Evolutionary conservation across 2,888 invertebrate genomes (phyloP), one percentile per base, ranked within the genome.

Genomic region (Scaeva pyrastri): DNA sequence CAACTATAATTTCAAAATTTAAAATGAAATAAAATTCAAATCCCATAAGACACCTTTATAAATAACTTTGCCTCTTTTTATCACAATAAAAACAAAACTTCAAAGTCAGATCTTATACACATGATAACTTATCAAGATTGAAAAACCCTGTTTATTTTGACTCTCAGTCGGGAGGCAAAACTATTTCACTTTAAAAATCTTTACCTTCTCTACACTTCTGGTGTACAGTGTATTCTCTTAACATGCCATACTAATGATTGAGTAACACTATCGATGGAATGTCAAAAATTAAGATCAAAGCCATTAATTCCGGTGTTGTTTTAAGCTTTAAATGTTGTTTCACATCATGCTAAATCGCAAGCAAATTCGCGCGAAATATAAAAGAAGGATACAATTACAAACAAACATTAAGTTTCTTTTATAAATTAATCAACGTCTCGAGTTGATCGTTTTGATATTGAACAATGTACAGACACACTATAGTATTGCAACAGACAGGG

Each of bases 241-340:
- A 52, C 68, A 52, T 39, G 36, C 5, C 50, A 45, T 16, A 56
- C 39, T 12, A 68, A 62, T 73, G 70, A 79, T 84, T 84, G 50
- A 75, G 79, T 45, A 84, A 84, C 83, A 48, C 55, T 64, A 45
- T 77, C 62, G 64, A 50, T 76, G 72, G 62, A 77, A 70, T 86
- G 62, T 64, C 73, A 64, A 52, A 77, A 76, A 86, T 82, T 82
- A 81, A 86, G 82, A 70, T 86, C 77, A 82, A 81, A 85, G 55
- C 56, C 70, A 86, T 86, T 86, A 77, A 85, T 80, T 77, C 68
- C 73, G 68, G 77, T 72, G 43, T 21, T 60, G 39, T 58, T 58
- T 19, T 16, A 55, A 2, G 2, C 2, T 5, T 7, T 31, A 31
- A n/a, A 31, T 31, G 31, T 39, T 39, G 19, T 39, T 31, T 3